Evolutionary conservation across 2,888 invertebrate species (phyloP), one percentile per base, ranked within the genome.

Genomic region (Patella caerulea): DNA sequence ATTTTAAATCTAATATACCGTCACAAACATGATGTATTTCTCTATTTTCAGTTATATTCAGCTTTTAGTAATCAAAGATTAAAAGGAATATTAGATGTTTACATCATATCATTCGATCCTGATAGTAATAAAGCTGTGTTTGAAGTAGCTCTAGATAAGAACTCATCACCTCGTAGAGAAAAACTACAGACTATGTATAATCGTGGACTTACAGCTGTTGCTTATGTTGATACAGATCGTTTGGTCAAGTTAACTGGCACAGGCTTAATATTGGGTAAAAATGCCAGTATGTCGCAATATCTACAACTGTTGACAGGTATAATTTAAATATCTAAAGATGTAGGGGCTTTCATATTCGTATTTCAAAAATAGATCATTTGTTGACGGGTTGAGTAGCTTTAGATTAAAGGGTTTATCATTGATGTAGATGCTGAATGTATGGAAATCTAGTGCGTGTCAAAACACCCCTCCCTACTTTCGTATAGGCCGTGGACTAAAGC

Each of bases 81-180:
- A 14, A 54, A 65, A 34, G 78, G 81, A 56, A 75, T 79, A 34
- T 72, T 81, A 29, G 71, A 71, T 53, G 72, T 81, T 7, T 53
- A 74, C n/a, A 75, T 81, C 56, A 72, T 52, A 19, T 74, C 53
- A 14, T 11, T 73, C 59, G 71, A 73, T 70, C 73, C 70, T 69
- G 71, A 71, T 54, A 72, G 76, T 14, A 71, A 76, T 53, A 55
- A 34, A 24, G 76, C 73, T 24, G 74, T 70, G 55, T 81, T 79
- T 72, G 81, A 81, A 65, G 56, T 81, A 17, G 81, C 74, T 3
- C 56, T 79, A 75, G 72, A 76, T 29, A 74, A 79, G 24, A 56
- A 71, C 52, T 72, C 69, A 71, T 73, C 76, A 70, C 78, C 78
- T 4, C 54, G 77, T 9, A 77, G 75, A 45, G 77, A 79, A 56